phyloP scores from a whole-genome alignment of 1,140 invertebrate genomes.

The Caerostris extrusa region DNA sequence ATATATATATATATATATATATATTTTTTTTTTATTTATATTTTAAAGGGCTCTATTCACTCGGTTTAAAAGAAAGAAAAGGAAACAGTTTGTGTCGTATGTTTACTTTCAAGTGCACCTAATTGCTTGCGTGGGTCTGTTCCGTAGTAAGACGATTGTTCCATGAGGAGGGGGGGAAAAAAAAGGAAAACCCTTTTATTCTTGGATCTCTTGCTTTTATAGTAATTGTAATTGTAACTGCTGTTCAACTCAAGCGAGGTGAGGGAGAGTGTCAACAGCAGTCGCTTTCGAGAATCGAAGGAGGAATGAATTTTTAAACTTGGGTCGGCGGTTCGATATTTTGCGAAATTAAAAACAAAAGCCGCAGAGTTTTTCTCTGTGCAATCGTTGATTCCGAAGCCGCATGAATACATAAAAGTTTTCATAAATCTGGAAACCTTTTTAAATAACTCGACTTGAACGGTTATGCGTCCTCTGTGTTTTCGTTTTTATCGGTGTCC shows the following conservation, averaged over 20 bases:
- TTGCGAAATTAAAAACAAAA: not conserved
- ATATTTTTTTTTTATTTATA: no score
- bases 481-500: not conserved
- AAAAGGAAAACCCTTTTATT: not conserved
- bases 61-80: not conserved
- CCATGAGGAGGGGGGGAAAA: not conserved
- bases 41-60: not conserved
- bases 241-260: not conserved
- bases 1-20: no score
- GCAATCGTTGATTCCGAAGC: not conserved
- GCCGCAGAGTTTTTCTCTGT: not conserved
- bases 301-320: not conserved
- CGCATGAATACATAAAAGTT: not conserved
- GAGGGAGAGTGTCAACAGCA: not conserved
- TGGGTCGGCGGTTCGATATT: not conserved
- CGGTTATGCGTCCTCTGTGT: not conserved
- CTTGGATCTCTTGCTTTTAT: not conserved
- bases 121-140: slow-evolving; percentile 10
- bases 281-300: not conserved
- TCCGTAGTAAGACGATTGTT: not conserved
- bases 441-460: not conserved
- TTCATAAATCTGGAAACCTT: not conserved
- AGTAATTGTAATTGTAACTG: not conserved
- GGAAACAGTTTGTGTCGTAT: not conserved
- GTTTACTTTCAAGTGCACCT: slow-evolving; percentile 1